These are phyloP conservation scores for Nyctibius grandis DNA, from an alignment of 2,797 vertebrate genomes.

Conservation along the genomic window DNA sequence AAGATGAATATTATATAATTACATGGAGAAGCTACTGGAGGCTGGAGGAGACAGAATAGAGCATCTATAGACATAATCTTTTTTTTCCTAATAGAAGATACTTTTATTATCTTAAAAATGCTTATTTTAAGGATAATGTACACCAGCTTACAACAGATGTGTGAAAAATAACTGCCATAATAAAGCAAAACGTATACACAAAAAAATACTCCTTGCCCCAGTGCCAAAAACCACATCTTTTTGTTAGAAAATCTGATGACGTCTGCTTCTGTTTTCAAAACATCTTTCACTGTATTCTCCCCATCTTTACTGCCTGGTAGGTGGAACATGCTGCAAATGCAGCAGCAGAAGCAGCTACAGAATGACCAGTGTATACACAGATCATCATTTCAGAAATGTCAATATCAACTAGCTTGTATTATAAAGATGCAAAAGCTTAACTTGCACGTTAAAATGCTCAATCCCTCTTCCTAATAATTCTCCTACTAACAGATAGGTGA, in stretches of 20 bases:
- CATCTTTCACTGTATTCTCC: slow-evolving; percentile 36
- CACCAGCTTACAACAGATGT: neutral
- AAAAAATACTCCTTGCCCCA: neutral
- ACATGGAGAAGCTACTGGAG: neutral
- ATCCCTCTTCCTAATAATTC: slow-evolving; percentile 23
- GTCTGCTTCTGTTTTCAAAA: slow-evolving; percentile 39
- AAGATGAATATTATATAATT: neutral
- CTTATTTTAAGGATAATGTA: neutral
- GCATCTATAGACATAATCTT: neutral
- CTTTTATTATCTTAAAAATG: neutral
- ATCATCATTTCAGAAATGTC: slow-evolving; percentile 2
- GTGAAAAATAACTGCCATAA: slow-evolving; percentile 1
- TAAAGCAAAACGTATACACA: neutral
- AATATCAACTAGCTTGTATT: neutral
- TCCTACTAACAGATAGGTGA: slow-evolving; percentile 11
- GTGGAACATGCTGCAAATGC: slow-evolving; percentile 51
- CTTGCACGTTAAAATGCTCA: slow-evolving; percentile 6
- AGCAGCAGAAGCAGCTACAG: slow-evolving; percentile 47
- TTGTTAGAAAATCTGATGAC: slow-evolving; percentile 53
- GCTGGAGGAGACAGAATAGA: neutral
- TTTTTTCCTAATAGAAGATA: neutral
- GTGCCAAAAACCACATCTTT: slow-evolving; percentile 22
- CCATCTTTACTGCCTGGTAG: slow-evolving; percentile 39
- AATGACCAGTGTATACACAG: slow-evolving; percentile 21
- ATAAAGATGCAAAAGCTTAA: slow-evolving; percentile 28